Base-by-base conservation (phyloP, 2,113 vertebrate genomes). In the Eonycteris spelaea region DNA sequence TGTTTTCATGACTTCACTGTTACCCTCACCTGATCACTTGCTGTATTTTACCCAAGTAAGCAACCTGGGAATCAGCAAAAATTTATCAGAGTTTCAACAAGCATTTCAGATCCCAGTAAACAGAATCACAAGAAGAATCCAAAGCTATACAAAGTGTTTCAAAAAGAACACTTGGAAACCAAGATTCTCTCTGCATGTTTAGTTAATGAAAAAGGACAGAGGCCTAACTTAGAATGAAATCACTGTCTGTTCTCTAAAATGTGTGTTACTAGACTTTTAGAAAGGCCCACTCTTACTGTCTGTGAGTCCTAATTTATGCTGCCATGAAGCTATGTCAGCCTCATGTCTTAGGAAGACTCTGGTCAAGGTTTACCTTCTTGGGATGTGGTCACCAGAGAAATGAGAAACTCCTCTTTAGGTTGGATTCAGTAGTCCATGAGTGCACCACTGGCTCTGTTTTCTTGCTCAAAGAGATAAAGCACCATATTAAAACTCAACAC, bases 401-500 rank as follows among this genome's bases (percentile, higher is more conserved):
- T 33, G 73, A 96, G 73, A 96, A 92, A 67, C 8, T 90, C 38
- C 57, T 94, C 61, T 95, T 8, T 51, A 95, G 26, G 45, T 89
- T 92, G 26, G 73, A 63, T 86, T 73, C 71, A 65, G 51, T 28
- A 26, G 77, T 61, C 57, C 59, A 43, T 33, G 75, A 96, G 84
- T 74, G 33, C 68, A 77, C 33, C 57, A 85, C n/a, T 12, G 89
- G 80, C 93, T 96, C 94, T 51, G 65, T 68, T 94, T 97, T 86
- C 67, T 94, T 96, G 88, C 95, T 95, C 94, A 79, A 70, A 95
- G 80, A 91, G 97, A 98, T 24, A 48, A 90, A 97, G 91, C 40
- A 94, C 91, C 84, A 90, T 48, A 98, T 96, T 97, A 96, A 97
- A 98, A 89, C 30, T 35, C 86, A 92, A 73, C 94, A 93, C 43